Evolutionary conservation across 2,888 invertebrate genomes (phyloP).

Genomic region (Drosophila tanythrix): DNA sequence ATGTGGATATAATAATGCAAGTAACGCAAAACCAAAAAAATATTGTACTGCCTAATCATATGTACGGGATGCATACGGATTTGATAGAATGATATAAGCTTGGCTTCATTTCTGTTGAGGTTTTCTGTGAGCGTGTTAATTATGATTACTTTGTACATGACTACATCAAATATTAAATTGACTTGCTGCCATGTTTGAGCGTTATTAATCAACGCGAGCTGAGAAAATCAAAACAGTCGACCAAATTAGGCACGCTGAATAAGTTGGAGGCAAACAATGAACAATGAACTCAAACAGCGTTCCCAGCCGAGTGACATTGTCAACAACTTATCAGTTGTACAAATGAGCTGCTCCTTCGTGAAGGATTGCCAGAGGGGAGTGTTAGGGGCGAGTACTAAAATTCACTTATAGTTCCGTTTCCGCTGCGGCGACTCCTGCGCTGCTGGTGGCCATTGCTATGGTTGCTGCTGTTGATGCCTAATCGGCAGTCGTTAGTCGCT

Average conservation of each 20-base stretch:
- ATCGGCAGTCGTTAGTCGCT: slow-evolving; percentile 68
- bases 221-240: slow-evolving; percentile 41
- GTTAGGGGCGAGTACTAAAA: slow-evolving; percentile 22
- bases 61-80: not conserved
- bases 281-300: slow-evolving; percentile 43
- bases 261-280: slow-evolving; percentile 49
- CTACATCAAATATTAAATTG: slow-evolving; percentile 29
- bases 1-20: not conserved
- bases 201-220: slow-evolving; percentile 51
- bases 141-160: slow-evolving; percentile 2
- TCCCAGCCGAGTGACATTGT: slow-evolving; percentile 53
- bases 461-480: slow-evolving; percentile 43
- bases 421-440: slow-evolving; percentile 39
- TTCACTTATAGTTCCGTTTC: slow-evolving; percentile 57
- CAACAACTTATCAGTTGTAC: slow-evolving; percentile 64
- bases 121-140: not conserved
- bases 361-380: slow-evolving; percentile 4
- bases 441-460: slow-evolving; percentile 47
- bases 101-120: not conserved
- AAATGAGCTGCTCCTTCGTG: slow-evolving; percentile 46
- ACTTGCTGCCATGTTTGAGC: slow-evolving; percentile 11
- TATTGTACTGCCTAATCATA: not conserved
- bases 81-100: not conserved
- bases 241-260: slow-evolving; percentile 48
- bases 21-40: too few species aligned